Base-by-base conservation (phyloP, 2,113 vertebrate species). In the Brachypodius melanocephalos region DNA sequence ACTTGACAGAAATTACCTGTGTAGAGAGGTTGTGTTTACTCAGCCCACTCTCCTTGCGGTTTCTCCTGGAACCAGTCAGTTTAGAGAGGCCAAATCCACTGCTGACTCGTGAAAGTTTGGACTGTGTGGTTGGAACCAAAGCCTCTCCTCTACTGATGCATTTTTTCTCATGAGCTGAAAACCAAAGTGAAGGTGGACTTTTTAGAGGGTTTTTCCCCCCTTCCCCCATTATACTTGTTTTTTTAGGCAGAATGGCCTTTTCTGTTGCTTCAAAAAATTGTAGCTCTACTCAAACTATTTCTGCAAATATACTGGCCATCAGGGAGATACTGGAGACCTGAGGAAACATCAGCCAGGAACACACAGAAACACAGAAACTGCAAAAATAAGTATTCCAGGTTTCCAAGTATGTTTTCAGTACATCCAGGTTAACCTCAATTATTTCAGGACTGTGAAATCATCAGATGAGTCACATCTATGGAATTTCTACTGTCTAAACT, bases 41-140 rank as follows among this genome's bases (percentile, higher is more conserved):
- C 76, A 99, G 98, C 62, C 98, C 99, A 73, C 98, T 99, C 82
- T 99, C 99, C 95, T 98, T 99, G 88, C 99, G 99, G 97, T 98
- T 99, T 90, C 99, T 98, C 21, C 99, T 98, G 28, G 99, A 99
- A 17, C 99, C 99, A 1, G 99, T 99, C 71, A 99, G 97, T 96
- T 99, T 99, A 81, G 99, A 99, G 48, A 99, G 98, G n/a, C 99
- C 99, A 7, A 99, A 99, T 32, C 99, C 99, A 55, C 99, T 99
- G 98, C 99, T 99, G 86, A 99, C 99, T 13, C 99, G 96, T 51
- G 99, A 99, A 81, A 99, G 97, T 79, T 99, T 99, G 85, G 99
- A 99, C 55, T 99, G 99, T 7, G 98, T 98, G 9, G 97, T 98
- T 3, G 99, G 99, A 17, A 97, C 98, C 38, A 98, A 97, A 2